Base-by-base conservation (phyloP, 2,113 vertebrate species). In the Podilymbus podiceps region DNA sequence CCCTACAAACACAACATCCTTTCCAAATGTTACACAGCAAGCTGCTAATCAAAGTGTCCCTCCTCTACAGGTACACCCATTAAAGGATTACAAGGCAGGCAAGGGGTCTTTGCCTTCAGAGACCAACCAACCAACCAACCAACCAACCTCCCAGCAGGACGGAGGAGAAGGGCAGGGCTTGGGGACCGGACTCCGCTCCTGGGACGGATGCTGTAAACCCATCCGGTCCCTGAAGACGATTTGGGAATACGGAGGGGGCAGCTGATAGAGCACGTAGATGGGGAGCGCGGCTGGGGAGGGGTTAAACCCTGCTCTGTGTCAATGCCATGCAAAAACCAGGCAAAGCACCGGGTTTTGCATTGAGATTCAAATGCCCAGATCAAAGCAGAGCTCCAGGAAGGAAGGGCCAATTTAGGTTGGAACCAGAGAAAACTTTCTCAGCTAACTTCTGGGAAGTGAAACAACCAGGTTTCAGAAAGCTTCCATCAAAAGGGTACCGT, bases 321-420 rank as follows among this genome's bases (percentile, higher is more conserved):
- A 60, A 31, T 96, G 92, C 96, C 52, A 8, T 31, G 84, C 62
- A 73, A 38, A 89, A 85, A 42, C 9, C 89, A 92, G 60, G 86
- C 83, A 63, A 27, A 89, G 63, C 84, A 68, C 33, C 1, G 59
- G 58, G n/a, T 62, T 92, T 50, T 88, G 92, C 86, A 66, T 55
- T 73, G 89, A 85, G 86, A 96, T 95, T 96, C 89, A 94, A 96
- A 88, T 55, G 84, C 86, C 81, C 74, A 52, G 95, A 95, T 95
- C 95, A 97, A 96, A 97, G 97, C 94, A 13, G 62, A 95, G 74
- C 91, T 96, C 80, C 91, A 82, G 96, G 96, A 97, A 93, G 94
- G 92, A 97, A 93, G 55, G 75, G 84, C 69, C 86, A 82, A 89
- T 96, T 97, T 85, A 88, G 89, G 81, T 58, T 97, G 96, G 95